Base-by-base conservation (phyloP, 2,797 vertebrate genomes). In the Sarcophilus harrisii region DNA sequence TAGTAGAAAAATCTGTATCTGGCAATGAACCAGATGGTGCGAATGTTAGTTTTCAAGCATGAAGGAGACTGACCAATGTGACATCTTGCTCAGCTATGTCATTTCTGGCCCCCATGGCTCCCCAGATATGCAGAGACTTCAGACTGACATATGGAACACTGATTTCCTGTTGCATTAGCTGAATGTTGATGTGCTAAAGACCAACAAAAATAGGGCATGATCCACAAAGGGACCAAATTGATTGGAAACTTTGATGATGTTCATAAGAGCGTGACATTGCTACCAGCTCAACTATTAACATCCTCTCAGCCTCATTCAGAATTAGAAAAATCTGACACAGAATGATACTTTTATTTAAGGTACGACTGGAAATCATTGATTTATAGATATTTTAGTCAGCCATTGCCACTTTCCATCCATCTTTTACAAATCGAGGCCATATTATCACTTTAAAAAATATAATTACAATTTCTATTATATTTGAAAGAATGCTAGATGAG, bases 381-480 rank as follows among this genome's bases (percentile, higher is more conserved):
- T 94, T 95, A 93, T 24, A 62, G 11, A 89, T 94, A 94, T 55
- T 97, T 95, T 90, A 96, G 55, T 9, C 57, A 0, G 29, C 12
- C 3, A n/a, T 93, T 97, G 95, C 96, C 32, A 58, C 93, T 27
- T 96, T 96, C 18, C 30, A n/a, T 73, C 92, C 90, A 81, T 32
- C 58, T 91, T 90, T 21, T 62, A 93, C 38, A 95, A 94, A 95
- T 92, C 90, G 9, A 95, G 92, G 62, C 8, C 32, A 38, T 93
- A 60, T 45, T 94, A 57, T 94, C 29, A 58, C 57, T 95, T 97
- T 92, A 96, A 92, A 81, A 96, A 94, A 94, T 81, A 95, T 16
- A 95, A 95, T 95, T 92, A 30, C 12, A 95, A 87, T 95, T 97
- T 95, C 54, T 58, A 93, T 93, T 96, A 45, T 18, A 95, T 95